phyloP scores from a whole-genome alignment of 2,797 vertebrate genomes.

The Gallinago stenura region DNA sequence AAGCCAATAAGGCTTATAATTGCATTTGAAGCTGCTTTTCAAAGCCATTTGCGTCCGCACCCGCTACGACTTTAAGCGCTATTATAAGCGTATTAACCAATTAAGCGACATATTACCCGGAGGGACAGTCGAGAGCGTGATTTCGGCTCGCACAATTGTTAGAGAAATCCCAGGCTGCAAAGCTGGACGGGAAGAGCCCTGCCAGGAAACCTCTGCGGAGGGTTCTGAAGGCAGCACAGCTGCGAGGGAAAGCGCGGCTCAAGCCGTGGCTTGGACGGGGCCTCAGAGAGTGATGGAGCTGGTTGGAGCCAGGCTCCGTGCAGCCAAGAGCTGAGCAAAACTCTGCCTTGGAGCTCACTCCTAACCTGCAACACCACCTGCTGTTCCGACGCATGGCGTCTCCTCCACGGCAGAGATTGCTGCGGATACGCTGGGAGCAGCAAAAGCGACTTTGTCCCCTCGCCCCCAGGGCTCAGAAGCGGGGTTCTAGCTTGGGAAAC shows the following conservation, averaged over 20 bases:
- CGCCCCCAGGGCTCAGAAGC: neutral
- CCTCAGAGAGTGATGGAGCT: constrained; percentile 18
- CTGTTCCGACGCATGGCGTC: constrained; percentile 24
- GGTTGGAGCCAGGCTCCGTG: constrained; percentile 29
- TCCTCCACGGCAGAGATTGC: neutral
- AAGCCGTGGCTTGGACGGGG: neutral
- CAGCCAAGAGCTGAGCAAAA: neutral
- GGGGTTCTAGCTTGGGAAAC: neutral
- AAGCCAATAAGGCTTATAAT: constrained; percentile 20
- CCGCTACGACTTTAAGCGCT: neutral
- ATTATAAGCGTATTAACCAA: constrained; percentile 46
- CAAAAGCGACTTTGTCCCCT: neutral
- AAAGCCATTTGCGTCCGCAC: constrained; percentile 39
- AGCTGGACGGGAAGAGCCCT: neutral
- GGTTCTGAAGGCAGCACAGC: constrained; percentile 27
- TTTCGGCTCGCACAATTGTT: neutral
- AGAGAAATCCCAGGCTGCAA: constrained; percentile 48
- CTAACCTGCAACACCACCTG: constrained; percentile 76
- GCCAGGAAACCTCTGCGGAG: constrained; percentile 15
- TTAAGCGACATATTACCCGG: constrained; percentile 54
- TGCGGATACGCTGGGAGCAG: neutral
- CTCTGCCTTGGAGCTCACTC: constrained; percentile 21
- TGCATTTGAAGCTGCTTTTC: constrained; percentile 46
- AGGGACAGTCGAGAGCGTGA: constrained; percentile 24
- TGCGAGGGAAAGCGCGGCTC: neutral